phyloP scores from a whole-genome alignment of 2,113 vertebrate genomes.

The Leiothrix lutea region DNA sequence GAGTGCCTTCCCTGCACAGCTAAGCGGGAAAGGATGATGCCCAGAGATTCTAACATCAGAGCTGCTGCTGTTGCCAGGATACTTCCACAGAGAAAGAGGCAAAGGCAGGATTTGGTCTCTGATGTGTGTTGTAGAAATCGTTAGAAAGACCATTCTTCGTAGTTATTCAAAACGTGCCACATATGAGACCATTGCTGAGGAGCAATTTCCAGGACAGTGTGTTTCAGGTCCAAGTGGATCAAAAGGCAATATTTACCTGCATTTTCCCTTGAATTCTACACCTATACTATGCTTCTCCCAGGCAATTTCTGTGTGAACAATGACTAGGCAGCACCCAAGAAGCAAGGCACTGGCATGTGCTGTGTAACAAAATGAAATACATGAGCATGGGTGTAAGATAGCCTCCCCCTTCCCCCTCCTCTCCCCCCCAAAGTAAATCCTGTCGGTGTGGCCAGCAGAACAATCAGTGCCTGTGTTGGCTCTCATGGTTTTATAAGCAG shows the following conservation, averaged over 20 bases:
- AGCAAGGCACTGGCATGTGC: not conserved
- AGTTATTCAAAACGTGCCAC: not conserved
- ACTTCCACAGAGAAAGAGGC: not conserved
- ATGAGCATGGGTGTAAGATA: not conserved
- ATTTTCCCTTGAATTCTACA: not conserved
- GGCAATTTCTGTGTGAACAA: not conserved
- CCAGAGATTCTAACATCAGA: conserved; percentile 23
- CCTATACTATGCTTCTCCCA: not conserved
- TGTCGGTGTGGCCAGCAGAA: conserved; percentile 50
- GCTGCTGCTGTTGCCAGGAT: conserved; percentile 51
- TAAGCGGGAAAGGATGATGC: not conserved
- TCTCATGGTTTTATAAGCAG: conserved; percentile 52
- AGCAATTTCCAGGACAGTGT: not conserved
- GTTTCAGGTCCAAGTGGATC: not conserved
- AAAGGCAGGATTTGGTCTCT: conserved; percentile 11
- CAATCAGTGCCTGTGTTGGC: conserved; percentile 37
- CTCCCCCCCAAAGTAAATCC: not conserved
- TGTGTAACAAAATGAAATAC: not conserved
- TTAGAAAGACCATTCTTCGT: not conserved
- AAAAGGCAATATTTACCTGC: not conserved
- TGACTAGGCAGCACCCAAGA: not conserved
- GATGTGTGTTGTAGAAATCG: conserved; percentile 7
- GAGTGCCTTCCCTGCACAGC: not conserved
- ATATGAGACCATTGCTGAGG: not conserved
- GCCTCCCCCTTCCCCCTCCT: not conserved